Percentiles rank a stretch among this genome's conserved stretches.
These are phyloP conservation scores for Watsonalla binaria DNA, from an alignment of 2,888 invertebrate species.

Conservation along the genomic window DNA sequence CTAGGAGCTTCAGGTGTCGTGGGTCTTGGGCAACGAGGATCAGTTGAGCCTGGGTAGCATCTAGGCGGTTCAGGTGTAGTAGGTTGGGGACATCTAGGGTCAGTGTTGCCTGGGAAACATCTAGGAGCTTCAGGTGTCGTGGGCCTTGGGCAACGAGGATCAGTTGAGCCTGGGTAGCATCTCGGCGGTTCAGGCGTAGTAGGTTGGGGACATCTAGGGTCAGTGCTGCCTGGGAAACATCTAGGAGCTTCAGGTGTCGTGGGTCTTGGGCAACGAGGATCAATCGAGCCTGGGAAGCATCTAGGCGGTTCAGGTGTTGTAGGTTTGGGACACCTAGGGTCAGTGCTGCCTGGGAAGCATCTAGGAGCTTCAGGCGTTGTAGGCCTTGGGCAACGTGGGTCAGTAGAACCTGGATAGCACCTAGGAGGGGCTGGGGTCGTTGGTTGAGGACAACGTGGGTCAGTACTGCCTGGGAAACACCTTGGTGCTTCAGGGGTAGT, in stretches of 20 bases:
- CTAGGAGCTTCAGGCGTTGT: constrained; percentile 10
- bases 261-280: constrained; percentile 27
- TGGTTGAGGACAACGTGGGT: constrained; percentile 22
- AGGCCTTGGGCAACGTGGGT: constrained; percentile 14
- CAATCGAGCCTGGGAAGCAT: constrained; percentile 34
- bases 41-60: constrained; percentile 41
- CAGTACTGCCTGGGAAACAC: constrained; percentile 17
- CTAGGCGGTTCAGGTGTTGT: constrained; percentile 14
- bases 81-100: constrained; percentile 28
- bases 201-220: constrained; percentile 37
- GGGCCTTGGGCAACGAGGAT: constrained; percentile 32
- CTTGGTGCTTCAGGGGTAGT: constrained; percentile 25
- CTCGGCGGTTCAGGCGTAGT: constrained; percentile 29
- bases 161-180: constrained; percentile 27
- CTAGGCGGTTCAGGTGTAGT: constrained; percentile 1
- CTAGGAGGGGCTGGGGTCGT: constrained; percentile 11
- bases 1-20: constrained; percentile 27
- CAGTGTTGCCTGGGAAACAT: constrained; percentile 27
- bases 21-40: constrained; percentile 37
- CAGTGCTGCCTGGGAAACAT: constrained; percentile 28
- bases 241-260: constrained; percentile 24
- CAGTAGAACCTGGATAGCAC: constrained; percentile 2
- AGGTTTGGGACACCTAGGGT: constrained; percentile 16
- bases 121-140: constrained; percentile 21
- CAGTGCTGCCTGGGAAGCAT: constrained; percentile 15